A percentile compares a stretch with the other conserved stretches of the same genome.
phyloP scores from a whole-genome alignment of 2,888 invertebrate genomes.

The Deladenus siricidicola region DNA sequence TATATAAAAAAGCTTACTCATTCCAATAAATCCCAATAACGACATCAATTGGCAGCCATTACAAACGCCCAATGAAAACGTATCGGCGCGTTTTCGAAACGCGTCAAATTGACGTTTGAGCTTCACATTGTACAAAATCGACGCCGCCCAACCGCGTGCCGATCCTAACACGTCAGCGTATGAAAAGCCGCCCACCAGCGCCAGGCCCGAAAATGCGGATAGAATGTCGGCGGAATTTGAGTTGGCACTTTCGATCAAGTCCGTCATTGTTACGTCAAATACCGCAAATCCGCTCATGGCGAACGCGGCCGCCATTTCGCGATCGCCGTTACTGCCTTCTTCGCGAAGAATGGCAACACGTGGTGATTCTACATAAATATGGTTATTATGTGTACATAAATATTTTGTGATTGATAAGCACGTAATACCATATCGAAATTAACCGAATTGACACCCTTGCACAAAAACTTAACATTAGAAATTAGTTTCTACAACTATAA shows the following conservation, averaged over 20 bases:
- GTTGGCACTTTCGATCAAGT: constrained; percentile 28
- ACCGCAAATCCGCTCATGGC: constrained; percentile 76
- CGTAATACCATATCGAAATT: too few species aligned
- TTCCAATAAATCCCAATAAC: constrained; percentile 83
- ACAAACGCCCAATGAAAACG: constrained; percentile 93
- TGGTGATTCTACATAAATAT: constrained; percentile 24
- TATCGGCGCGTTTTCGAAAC: constrained; percentile 67
- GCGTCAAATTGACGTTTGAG: constrained; percentile 70
- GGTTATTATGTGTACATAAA: too few species aligned
- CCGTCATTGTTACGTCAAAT: constrained; percentile 65
- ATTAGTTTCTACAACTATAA: too few species aligned
- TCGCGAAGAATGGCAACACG: constrained; percentile 82
- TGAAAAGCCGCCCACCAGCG: constrained; percentile 97
- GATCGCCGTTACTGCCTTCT: constrained; percentile 91
- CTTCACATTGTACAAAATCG: constrained; percentile 71
- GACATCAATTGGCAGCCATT: constrained; percentile 96
- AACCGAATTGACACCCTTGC: too few species aligned
- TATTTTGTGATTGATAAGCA: too few species aligned
- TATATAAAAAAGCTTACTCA: too few species aligned
- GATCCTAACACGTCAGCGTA: constrained; percentile 95
- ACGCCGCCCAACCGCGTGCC: constrained; percentile 91
- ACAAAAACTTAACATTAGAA: too few species aligned
- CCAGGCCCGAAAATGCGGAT: constrained; percentile 74
- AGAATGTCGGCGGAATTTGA: constrained; percentile 54
- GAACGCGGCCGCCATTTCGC: constrained; percentile 86